Evolutionary conservation across 2,888 invertebrate genomes (phyloP).

Genomic region (Hirudinaria manillensis): DNA sequence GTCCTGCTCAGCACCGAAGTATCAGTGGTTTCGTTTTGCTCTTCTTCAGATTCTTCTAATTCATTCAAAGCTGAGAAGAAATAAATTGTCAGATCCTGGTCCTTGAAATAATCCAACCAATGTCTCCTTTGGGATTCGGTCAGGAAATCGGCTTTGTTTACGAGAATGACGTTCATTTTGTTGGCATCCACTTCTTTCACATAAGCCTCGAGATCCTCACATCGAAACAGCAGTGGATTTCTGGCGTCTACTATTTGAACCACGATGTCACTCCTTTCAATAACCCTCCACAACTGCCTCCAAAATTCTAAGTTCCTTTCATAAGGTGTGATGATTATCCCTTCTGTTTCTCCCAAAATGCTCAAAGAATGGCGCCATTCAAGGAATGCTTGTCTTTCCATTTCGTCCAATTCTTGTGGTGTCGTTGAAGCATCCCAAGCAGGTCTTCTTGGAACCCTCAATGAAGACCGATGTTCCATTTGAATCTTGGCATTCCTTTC

Average conservation of each 20-base stretch:
- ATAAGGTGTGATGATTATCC: conserved; percentile 83
- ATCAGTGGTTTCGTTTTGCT: conserved; percentile 12
- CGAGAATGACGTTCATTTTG: conserved; percentile 74
- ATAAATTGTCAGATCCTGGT: conserved; percentile 66
- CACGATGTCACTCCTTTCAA: conserved; percentile 87
- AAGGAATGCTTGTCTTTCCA: conserved; percentile 77
- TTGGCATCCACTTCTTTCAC: conserved; percentile 68
- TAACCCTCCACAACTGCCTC: conserved; percentile 95
- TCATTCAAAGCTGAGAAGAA: conserved; percentile 80
- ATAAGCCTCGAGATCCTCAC: conserved; percentile 81
- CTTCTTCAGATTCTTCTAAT: conserved; percentile 52
- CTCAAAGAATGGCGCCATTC: conserved; percentile 83
- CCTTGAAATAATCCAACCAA: conserved; percentile 80
- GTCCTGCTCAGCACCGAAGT: conserved; percentile 1
- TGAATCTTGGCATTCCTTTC: conserved; percentile 46
- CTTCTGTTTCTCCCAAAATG: conserved; percentile 59
- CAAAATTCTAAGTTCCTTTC: conserved; percentile 96
- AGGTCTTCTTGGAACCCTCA: conserved; percentile 81
- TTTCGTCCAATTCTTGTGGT: conserved; percentile 70
- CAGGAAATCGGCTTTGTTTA: conserved; percentile 93
- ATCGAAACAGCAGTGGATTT: conserved; percentile 86
- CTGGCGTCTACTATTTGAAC: conserved; percentile 92
- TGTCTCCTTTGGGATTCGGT: conserved; percentile 69
- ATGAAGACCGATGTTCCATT: conserved; percentile 56
- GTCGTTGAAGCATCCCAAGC: conserved; percentile 70